A percentile compares a stretch with the other conserved stretches of the same genome.
phyloP scores from a whole-genome alignment of 1,140 invertebrate species.

The Caerostris darwini region DNA sequence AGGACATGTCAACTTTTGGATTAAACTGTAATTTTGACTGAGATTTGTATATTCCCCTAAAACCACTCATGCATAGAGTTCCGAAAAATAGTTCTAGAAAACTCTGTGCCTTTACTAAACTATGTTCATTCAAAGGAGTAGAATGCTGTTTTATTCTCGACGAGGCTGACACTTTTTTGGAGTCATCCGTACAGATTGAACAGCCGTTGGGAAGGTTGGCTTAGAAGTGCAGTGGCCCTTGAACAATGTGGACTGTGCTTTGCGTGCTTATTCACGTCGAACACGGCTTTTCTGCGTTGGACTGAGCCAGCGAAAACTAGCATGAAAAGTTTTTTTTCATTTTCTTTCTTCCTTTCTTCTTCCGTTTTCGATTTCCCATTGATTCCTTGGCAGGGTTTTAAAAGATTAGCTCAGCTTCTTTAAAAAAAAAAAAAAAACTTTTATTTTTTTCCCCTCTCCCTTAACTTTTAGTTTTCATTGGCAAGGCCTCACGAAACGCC shows the following conservation, averaged over 20 bases:
- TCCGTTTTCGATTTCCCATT: constrained; percentile 12
- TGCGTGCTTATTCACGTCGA: constrained; percentile 30
- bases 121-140: background rate
- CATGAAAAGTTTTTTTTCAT: constrained; percentile 23
- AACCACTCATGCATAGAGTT: too few species aligned
- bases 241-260: constrained; percentile 35
- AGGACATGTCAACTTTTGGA: too few species aligned
- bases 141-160: background rate
- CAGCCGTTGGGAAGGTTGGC: background rate
- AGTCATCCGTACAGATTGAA: background rate
- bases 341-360: background rate
- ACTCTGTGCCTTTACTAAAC: background rate
- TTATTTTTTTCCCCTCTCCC: background rate
- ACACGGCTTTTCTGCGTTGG: constrained; percentile 38
- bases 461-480: background rate
- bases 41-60: too few species aligned
- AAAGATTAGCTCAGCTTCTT: constrained; percentile 62
- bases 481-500: background rate
- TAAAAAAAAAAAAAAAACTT: constrained; percentile 30
- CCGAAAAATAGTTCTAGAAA: background rate
- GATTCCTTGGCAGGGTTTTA: constrained; percentile 41
- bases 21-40: too few species aligned
- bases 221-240: constrained; percentile 28
- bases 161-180: background rate
- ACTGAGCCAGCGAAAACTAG: constrained; percentile 31